A percentile compares a stretch with the other conserved stretches of the same genome.
phyloP scores from a whole-genome alignment of 2,888 invertebrate species.

The Trileptium ribeirensis region DNA sequence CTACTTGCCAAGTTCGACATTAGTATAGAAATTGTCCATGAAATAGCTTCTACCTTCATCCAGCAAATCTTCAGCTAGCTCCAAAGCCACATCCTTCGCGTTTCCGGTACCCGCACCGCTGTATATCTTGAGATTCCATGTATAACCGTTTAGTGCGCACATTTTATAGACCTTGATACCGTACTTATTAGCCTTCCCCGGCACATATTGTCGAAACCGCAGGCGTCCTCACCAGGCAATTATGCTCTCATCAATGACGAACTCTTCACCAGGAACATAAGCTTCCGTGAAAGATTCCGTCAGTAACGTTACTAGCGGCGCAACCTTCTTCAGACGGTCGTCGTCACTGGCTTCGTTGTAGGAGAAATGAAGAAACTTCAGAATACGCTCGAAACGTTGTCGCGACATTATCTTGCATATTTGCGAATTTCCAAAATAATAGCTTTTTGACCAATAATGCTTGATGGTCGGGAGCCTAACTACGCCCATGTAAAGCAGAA shows the following conservation, averaged over 20 bases:
- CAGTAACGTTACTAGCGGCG: neutral
- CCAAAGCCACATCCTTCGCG: no score
- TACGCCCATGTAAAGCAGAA: neutral
- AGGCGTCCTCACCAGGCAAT: slow-evolving; percentile 1
- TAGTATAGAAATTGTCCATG: neutral
- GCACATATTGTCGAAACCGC: slow-evolving; percentile 1
- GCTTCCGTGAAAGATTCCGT: neutral
- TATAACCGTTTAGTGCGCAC: neutral
- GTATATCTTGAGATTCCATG: slow-evolving; percentile 1
- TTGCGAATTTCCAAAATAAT: neutral
- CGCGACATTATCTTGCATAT: neutral
- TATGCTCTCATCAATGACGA: slow-evolving; percentile 3
- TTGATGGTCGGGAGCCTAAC: neutral
- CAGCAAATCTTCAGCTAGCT: neutral
- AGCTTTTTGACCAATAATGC: neutral
- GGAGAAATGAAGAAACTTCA: neutral
- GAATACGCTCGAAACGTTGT: neutral
- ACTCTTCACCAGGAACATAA: neutral
- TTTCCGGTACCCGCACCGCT: neutral
- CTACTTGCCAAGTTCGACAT: neutral
- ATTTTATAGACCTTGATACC: neutral
- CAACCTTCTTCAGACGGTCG: neutral
- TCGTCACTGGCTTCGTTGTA: neutral
- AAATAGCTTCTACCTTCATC: neutral
- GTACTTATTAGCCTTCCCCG: neutral